Percentiles rank a stretch among this genome's conserved stretches.
phyloP scores from a whole-genome alignment of 2,888 invertebrate genomes.

The Netelia inedita region DNA sequence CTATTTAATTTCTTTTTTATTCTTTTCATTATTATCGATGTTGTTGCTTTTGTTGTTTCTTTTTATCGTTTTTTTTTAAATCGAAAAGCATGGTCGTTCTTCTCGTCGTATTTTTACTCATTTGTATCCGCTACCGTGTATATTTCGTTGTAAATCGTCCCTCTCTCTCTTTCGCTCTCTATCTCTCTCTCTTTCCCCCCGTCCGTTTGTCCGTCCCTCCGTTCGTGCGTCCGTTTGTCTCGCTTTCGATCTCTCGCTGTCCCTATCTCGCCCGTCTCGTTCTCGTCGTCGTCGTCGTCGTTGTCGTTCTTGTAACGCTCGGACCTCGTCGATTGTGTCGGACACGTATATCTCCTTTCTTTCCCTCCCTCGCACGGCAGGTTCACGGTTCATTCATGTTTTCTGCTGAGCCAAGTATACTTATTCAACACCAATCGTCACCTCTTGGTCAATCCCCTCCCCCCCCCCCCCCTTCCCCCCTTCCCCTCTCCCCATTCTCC shows the following conservation, averaged over 20 bases:
- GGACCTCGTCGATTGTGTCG: constrained; percentile 58
- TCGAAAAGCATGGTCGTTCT: too few species aligned
- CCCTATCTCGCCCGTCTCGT: constrained; percentile 42
- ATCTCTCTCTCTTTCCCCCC: constrained; percentile 20
- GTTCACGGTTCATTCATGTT: constrained; percentile 81
- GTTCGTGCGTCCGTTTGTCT: not conserved
- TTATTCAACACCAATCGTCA: constrained; percentile 55
- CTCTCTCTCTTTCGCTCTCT: constrained; percentile 38
- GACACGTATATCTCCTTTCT: constrained; percentile 49
- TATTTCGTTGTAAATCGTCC: not conserved
- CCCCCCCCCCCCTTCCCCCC: constrained; percentile 57
- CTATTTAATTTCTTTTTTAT: constrained; percentile 15
- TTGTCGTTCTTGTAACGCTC: constrained; percentile 7
- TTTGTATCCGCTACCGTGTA: constrained; percentile 11
- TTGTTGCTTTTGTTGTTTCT: not conserved
- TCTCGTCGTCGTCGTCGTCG: constrained; percentile 45
- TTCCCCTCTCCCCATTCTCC: not conserved
- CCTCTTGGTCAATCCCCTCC: constrained; percentile 52
- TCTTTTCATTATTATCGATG: not conserved
- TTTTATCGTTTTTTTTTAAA: too few species aligned
- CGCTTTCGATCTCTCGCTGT: not conserved
- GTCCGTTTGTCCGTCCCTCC: constrained; percentile 36
- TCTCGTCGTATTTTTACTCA: constrained; percentile 24
- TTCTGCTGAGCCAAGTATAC: constrained; percentile 70
- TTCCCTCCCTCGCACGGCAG: constrained; percentile 69